These are phyloP conservation scores for Mechanitis messenoides DNA, from an alignment of 2,888 invertebrate species.

Conservation along the genomic window DNA sequence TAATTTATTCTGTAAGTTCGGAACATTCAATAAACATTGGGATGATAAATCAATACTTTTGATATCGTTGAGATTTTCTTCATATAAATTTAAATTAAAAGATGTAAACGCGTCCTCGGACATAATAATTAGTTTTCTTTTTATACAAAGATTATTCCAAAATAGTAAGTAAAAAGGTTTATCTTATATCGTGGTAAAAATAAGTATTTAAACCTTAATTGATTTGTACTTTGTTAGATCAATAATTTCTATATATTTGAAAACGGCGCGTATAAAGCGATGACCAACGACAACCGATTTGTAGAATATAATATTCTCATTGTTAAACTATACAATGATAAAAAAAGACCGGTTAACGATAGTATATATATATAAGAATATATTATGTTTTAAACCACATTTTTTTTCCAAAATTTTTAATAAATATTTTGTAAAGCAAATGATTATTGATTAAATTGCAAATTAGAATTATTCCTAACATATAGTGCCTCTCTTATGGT, in stretches of 20 bases:
- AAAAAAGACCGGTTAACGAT: neutral
- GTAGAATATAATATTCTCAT: neutral
- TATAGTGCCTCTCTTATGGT: too few species aligned
- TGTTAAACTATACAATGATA: neutral
- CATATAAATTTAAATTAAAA: slow-evolving; percentile 45
- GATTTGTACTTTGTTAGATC: slow-evolving; percentile 38
- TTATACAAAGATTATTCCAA: neutral
- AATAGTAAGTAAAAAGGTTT: neutral
- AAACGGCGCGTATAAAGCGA: slow-evolving; percentile 34
- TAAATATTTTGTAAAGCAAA: too few species aligned
- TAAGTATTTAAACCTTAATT: neutral
- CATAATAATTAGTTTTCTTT: neutral
- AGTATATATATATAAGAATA: neutral
- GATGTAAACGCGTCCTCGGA: neutral
- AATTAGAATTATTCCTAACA: too few species aligned
- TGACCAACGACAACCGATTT: neutral
- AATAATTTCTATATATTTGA: slow-evolving; percentile 40
- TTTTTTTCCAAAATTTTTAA: too few species aligned
- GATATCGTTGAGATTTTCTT: slow-evolving; percentile 49
- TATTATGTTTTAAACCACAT: too few species aligned
- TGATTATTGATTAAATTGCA: too few species aligned
- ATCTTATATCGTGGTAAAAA: neutral
- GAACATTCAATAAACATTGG: slow-evolving; percentile 42
- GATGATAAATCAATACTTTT: slow-evolving; percentile 50
- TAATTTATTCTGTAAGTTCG: slow-evolving; percentile 42